Evolutionary conservation across 2,113 vertebrate species (phyloP), one percentile per base, ranked within the genome.

Genomic region (Amphiprion percula): DNA sequence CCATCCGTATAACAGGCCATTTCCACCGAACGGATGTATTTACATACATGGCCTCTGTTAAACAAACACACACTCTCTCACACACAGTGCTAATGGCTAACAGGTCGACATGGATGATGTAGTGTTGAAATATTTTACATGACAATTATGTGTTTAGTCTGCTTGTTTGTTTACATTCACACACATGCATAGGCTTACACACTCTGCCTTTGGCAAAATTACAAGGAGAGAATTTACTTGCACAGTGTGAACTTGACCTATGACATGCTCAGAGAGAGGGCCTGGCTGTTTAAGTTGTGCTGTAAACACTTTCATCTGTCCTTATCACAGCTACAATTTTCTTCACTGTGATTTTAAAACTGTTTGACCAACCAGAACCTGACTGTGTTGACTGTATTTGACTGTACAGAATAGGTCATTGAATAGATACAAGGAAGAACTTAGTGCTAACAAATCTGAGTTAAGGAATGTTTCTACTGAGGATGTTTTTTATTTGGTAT

Each of bases 21-120:
- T 87, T 87, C 71, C 74, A 82, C 54, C 8, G 15, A 64, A 56
- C 71, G 70, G 85, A 77, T 83, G 86, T 90, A 77, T 88, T 84
- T 75, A 82, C 83, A 86, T 68, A 70, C 64, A 39, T 39, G 80
- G 68, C 62, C 76, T 66, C 76, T 47, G 73, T 60, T 59, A 83
- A 82, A 70, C 66, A 82, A 76, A 87, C 74, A 79, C 67, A 47
- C 66, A 19, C 44, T 16, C 33, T 46, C 64, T 17, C 44, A 63
- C 79, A 80, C 46, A 59, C 49, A 50, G 17, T 7, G 59, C 63
- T 77, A 88, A 73, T 2, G 3, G 62, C 56, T 64, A 46, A 47
- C 67, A 77, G 61, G 28, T 37, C 10, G 67, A 58, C 5, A 1
- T 21, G 2, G 80, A 68, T n/a, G 50, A 68, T 50, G 54, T 14